phyloP scores from a whole-genome alignment of 2,113 vertebrate genomes.

The Neogale vison region DNA sequence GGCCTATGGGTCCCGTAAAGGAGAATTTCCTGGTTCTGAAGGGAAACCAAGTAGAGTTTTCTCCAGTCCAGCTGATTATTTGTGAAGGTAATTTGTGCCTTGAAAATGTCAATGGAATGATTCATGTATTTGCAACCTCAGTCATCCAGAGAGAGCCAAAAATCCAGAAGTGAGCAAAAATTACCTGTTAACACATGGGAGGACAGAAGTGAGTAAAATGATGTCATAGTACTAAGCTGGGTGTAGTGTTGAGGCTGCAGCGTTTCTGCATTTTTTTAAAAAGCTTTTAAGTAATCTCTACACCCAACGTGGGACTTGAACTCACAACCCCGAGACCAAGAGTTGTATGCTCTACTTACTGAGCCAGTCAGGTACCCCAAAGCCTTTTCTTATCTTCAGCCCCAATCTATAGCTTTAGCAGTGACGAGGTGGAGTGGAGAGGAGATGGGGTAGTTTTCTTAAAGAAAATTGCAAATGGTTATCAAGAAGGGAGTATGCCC shows the following conservation, averaged over 20 bases:
- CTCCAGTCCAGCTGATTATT: not conserved
- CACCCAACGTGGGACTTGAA: not conserved
- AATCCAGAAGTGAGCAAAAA: not conserved
- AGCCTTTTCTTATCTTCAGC: not conserved
- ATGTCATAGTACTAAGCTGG: not conserved
- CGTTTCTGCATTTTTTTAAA: not conserved
- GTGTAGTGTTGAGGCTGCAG: not conserved
- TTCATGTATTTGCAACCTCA: not conserved
- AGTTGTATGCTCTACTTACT: not conserved
- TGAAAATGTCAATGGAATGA: not conserved
- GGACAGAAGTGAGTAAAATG: not conserved
- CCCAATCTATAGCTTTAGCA: not conserved
- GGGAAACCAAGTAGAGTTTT: not conserved
- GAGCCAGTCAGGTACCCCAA: not conserved
- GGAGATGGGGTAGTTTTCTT: not conserved
- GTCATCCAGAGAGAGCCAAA: not conserved
- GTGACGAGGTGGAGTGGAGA: not conserved
- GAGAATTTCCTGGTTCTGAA: not conserved
- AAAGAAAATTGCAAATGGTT: not conserved
- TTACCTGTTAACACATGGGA: not conserved
- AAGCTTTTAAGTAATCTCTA: not conserved
- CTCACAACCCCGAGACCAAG: not conserved
- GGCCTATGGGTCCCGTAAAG: not conserved
- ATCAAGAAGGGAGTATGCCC: not conserved
- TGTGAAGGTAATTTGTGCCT: not conserved